phyloP scores from a whole-genome alignment of 2,888 invertebrate species.

The Cryptosula pallasiana region DNA sequence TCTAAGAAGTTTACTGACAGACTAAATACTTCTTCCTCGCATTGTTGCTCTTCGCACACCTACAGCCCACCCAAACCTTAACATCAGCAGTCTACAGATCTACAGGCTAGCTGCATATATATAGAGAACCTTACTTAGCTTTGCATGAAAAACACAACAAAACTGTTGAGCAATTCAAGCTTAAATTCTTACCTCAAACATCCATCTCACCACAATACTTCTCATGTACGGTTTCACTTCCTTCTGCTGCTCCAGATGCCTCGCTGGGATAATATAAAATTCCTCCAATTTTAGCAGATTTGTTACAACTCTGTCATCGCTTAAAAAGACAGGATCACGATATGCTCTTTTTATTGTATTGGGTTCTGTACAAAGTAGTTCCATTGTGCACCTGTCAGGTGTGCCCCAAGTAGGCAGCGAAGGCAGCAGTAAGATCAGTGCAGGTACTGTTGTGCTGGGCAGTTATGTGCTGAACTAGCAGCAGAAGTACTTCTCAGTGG shows the following conservation, averaged over 20 bases:
- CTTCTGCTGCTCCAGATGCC: conserved; percentile 78
- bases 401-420: no score
- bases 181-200: conserved; percentile 96
- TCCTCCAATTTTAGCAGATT: conserved; percentile 76
- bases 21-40: conserved; percentile 88
- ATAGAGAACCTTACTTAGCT: no score
- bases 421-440: no score
- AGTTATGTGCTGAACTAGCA: no score
- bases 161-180: no score
- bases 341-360: conserved; percentile 38
- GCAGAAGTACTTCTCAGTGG: no score
- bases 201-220: conserved; percentile 89
- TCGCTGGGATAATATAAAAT: conserved; percentile 69
- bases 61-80: no score
- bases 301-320: conserved; percentile 45
- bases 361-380: conserved; percentile 32
- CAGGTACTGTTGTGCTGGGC: no score
- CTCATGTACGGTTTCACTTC: conserved; percentile 87
- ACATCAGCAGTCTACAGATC: no score
- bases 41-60: conserved; percentile 89
- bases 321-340: conserved; percentile 45
- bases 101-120: no score
- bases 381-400: conserved; percentile 23
- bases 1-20: conserved; percentile 89
- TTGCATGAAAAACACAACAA: no score